Base-by-base conservation (phyloP, 2,113 vertebrate genomes). In the Prunella himalayana region DNA sequence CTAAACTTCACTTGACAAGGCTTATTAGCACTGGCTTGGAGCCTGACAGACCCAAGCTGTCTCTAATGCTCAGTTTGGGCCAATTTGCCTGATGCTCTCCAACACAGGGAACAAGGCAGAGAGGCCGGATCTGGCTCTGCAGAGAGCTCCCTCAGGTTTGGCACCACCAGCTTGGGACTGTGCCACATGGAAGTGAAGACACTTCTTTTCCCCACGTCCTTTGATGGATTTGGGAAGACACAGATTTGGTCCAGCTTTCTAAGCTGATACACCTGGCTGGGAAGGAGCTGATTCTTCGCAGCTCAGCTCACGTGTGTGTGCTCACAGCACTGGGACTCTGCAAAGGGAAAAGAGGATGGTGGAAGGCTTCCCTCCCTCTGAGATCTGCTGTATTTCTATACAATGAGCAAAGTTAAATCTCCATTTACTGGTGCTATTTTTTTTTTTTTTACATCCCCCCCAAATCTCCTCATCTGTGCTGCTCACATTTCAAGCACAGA, bases 31-130 rank as follows among this genome's bases (percentile, higher is more conserved):
- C 77, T 94, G 96, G 90, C 92, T 91, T 35, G 2, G 65, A 95
- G 92, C 94, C 94, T 60, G 82, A 94, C 66, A 94, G 73, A 47
- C 13, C 70, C 90, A 79, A 94, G 84, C 92, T 95, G 81, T 82
- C 70, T 60, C 78, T 13, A 44, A 11, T 4, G 31, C 28, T 85
- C 78, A 13, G 8, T 44, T 30, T 76, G 70, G 77, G 61, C 53
- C 51, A 25, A 68, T 53, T 11, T 14, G 9, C n/a, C 18, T 2
- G 19, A 76, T 53, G 69, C 65, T 91, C 53, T 91, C 50, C 83
- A 81, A 33, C 12, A 2, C 9, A 28, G 57, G 47, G 65, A 94
- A 84, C 44, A 28, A 31, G 61, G 47, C 44, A 35, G 15, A 49
- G 47, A 45, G 80, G 78, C 56, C 9, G 13, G 47, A 54, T 28